phyloP scores from a whole-genome alignment of 92 coral and sea anemone genomes.

The Galaxea fascicularis region DNA sequence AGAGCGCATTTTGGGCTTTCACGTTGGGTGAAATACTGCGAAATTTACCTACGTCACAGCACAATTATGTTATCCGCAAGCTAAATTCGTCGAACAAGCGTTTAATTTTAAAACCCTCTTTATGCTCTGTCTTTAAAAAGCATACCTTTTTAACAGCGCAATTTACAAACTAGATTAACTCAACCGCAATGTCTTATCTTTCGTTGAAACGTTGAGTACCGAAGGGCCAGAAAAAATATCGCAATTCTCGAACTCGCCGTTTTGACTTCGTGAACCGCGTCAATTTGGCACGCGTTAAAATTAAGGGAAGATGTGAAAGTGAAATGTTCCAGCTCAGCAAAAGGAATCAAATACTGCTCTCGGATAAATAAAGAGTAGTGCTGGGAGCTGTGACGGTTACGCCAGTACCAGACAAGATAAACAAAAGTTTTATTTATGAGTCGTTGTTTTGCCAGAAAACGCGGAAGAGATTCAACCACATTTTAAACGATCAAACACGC shows the following conservation, averaged over 20 bases:
- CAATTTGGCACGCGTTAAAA: no score
- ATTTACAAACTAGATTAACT: slow-evolving; percentile 18
- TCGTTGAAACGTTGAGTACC: background rate
- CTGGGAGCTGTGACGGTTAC: background rate
- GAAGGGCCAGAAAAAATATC: background rate
- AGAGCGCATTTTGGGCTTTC: background rate
- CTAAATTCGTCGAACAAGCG: background rate
- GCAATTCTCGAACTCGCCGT: slow-evolving; percentile 12
- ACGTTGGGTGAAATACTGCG: background rate
- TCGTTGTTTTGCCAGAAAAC: slow-evolving; percentile 7
- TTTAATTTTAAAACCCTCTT: slow-evolving; percentile 1
- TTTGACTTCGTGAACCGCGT: background rate
- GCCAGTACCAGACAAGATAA: background rate
- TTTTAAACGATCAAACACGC: slow-evolving; percentile 7
- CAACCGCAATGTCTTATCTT: slow-evolving; percentile 9
- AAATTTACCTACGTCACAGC: no score
- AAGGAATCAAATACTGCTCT: no score
- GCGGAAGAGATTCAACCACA: background rate
- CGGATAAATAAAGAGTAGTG: background rate
- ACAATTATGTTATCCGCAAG: background rate
- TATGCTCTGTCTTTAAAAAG: background rate
- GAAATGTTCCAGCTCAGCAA: no score
- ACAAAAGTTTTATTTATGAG: background rate
- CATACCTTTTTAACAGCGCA: background rate
- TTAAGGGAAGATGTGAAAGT: no score